Conservation (phyloP, 2,888 invertebrate species). For the Rhagonycha fulva region DNA sequence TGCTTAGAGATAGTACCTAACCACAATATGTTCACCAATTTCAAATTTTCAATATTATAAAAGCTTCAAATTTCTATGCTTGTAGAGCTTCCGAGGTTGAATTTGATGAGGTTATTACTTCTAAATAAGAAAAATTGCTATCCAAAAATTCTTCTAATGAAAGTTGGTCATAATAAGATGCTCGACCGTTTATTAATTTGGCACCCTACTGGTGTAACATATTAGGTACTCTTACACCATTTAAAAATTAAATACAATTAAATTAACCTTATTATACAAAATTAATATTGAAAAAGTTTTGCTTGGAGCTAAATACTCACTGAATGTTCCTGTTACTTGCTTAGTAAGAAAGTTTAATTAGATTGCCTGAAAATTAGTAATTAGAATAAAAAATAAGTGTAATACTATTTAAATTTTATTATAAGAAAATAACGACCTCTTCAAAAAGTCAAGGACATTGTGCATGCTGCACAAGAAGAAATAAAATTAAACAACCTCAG, state of each 20-base stretch:
- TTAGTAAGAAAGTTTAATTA: not conserved
- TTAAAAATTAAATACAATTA: not conserved
- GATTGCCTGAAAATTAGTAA: not conserved
- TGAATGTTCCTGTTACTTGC: not conserved
- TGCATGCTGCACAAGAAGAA: constrained; percentile 10
- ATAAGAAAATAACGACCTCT: constrained; percentile 1
- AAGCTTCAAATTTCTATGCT: not conserved
- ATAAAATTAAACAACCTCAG: constrained; percentile 26
- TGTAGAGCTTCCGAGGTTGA: not conserved
- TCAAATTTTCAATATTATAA: not conserved
- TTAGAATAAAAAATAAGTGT: constrained; percentile 7
- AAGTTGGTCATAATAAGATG: not conserved
- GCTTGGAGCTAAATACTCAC: not conserved
- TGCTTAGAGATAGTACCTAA: not conserved
- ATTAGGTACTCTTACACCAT: not conserved
- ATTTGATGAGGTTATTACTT: not conserved
- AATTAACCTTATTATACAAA: not conserved
- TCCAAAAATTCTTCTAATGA: not conserved
- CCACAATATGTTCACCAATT: not conserved
- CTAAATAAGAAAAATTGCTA: not conserved
- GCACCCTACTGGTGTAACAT: not conserved
- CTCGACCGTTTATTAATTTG: not conserved
- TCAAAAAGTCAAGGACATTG: constrained; percentile 9
- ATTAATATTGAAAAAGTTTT: not conserved
- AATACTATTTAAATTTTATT: not conserved